These are phyloP conservation scores for Coleophora deauratella DNA, from an alignment of 2,888 invertebrate species.

Conservation along the genomic window DNA sequence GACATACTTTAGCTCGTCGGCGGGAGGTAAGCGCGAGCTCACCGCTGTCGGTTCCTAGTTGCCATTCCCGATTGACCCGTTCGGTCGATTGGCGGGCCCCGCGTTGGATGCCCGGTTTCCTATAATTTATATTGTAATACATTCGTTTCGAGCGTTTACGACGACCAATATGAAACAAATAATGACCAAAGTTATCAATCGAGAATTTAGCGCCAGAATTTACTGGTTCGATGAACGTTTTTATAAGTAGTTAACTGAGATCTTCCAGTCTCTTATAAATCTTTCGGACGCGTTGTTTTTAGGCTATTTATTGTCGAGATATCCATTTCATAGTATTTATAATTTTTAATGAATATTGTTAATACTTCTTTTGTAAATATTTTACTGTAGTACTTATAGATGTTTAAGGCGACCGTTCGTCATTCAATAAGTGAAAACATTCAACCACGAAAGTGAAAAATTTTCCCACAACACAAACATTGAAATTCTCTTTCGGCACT, in stretches of 20 bases:
- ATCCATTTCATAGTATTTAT: conserved; percentile 64
- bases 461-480: conserved; percentile 11
- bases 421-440: conserved; percentile 8
- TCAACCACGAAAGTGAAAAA: conserved; percentile 3
- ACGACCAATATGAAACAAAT: conserved; percentile 49
- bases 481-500: too few relatives aligned
- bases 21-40: background rate
- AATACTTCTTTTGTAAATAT: conserved; percentile 64
- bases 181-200: conserved; percentile 62
- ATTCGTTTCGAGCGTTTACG: background rate
- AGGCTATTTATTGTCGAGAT: conserved; percentile 62
- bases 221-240: conserved; percentile 19
- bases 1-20: conserved; percentile 67
- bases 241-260: conserved; percentile 20
- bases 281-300: conserved; percentile 58
- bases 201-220: conserved; percentile 46
- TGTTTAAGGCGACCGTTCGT: conserved; percentile 40
- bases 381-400: conserved; percentile 30
- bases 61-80: conserved; percentile 24
- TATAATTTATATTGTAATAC: too few relatives aligned
- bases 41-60: conserved; percentile 1
- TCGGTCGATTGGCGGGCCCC: conserved; percentile 14
- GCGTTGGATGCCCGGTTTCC: too few relatives aligned
- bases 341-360: conserved; percentile 52
- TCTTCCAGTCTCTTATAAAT: conserved; percentile 38